phyloP scores from a whole-genome alignment of 2,113 vertebrate species.

The Monarcha castaneiventris region DNA sequence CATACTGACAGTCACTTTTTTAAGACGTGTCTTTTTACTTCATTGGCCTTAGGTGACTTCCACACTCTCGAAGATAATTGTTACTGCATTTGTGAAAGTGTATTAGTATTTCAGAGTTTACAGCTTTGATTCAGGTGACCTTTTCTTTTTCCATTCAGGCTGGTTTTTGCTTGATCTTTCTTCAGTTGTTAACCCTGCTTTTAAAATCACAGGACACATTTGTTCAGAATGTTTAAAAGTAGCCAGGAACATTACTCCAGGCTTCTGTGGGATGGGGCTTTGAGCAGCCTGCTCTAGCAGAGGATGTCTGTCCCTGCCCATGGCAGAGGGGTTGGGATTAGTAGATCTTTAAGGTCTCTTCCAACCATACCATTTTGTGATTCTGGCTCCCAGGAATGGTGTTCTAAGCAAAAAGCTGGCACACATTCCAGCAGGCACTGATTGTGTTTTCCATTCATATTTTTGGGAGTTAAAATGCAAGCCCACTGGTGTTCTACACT shows the following conservation, averaged over 20 bases:
- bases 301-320: too few species aligned
- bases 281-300: not conserved
- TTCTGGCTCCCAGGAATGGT: not conserved
- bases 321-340: not conserved
- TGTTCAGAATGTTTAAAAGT: not conserved
- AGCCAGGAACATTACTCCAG: not conserved
- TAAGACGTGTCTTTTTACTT: not conserved
- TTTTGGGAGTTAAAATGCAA: not conserved
- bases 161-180: constrained; percentile 6
- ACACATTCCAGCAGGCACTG: not conserved
- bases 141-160: not conserved
- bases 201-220: not conserved
- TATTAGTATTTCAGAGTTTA: constrained; percentile 22
- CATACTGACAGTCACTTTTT: not conserved
- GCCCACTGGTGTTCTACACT: not conserved
- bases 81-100: not conserved
- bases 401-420: not conserved
- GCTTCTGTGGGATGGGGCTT: not conserved
- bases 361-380: not conserved
- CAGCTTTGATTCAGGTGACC: constrained; percentile 6
- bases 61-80: not conserved
- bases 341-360: not conserved
- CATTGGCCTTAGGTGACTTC: not conserved
- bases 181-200: not conserved
- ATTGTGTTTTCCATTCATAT: not conserved